Evolutionary conservation across 1,140 invertebrate genomes (phyloP), one percentile per base, ranked within the genome.

Genomic region (Drosophila rhopaloa): DNA sequence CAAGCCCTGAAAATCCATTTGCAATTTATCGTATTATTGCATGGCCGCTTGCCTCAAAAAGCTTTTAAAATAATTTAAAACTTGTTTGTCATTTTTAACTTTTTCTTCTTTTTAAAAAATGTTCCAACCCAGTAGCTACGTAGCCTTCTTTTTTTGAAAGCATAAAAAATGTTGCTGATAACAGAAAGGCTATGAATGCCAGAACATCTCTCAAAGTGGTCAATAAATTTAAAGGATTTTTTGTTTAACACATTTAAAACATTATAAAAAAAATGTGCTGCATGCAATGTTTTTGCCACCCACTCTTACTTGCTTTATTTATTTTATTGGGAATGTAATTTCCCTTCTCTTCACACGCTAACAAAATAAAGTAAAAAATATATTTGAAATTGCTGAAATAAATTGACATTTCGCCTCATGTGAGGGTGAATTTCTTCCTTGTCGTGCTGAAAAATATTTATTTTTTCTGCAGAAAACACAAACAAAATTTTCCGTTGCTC

Each of bases 331-430:
- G 61, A 43, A 51, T 66, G 63, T 67, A 67, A 70, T 40, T 14
- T 37, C 19, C n/a, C 24, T 29, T 2, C 46, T 24, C 53, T 47
- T 65, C 41, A 44, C 65, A 19, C 43, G 60, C 51, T 19, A 56
- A 14, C 16, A 27, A 24, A 71, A 43, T 35, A 62, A 55, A 75
- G 24, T 29, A n/a, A 27, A 51, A 59, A 54, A 67, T 53, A 32
- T 54, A 48, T 54, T 53, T 35, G 46, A 54, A 57, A 76, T 76
- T 76, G 40, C 43, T 37, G 47, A 76, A 76, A 76, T 67, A 76
- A 76, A 76, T 76, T 76, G 73, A 76, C 73, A 76, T 76, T 76
- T 67, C 32, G 60, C 46, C 29, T 32, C 19, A n/a, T 57, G 60
- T 43, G 70, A 29, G 70, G 35, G 40, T 16, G 51, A 19, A 46